Conservation (phyloP, 1,140 invertebrate species). For the Trypoxylus dichotomus region DNA sequence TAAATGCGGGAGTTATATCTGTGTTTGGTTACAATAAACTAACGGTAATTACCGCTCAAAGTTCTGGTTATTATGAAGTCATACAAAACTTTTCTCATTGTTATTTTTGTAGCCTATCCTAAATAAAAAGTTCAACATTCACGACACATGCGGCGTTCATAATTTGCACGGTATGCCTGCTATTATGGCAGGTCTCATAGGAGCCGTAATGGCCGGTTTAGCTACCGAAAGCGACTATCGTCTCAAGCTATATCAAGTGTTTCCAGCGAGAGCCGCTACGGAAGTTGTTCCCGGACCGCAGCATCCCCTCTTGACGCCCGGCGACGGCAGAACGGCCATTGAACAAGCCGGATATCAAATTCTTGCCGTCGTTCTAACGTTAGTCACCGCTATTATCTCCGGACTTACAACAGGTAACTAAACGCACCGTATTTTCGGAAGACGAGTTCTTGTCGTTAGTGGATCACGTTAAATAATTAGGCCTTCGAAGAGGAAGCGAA, state of each 20-base stretch:
- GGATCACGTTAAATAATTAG: conserved; percentile 9
- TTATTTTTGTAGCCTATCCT: conserved; percentile 67
- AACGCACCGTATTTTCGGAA: neutral
- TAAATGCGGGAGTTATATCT: conserved; percentile 77
- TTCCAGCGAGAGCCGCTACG: conserved; percentile 56
- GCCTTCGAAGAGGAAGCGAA: neutral
- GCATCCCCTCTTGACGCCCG: conserved; percentile 43
- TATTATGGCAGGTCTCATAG: conserved; percentile 78
- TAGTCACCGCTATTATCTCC: conserved; percentile 71
- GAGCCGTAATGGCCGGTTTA: conserved; percentile 73
- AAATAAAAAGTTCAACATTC: conserved; percentile 67
- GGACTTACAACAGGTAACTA: conserved; percentile 77
- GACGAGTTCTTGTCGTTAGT: neutral
- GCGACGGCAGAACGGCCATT: conserved; percentile 63
- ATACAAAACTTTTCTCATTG: neutral
- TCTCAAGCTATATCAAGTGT: conserved; percentile 61
- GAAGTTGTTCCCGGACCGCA: conserved; percentile 13
- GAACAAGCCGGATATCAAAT: conserved; percentile 82
- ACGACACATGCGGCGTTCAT: conserved; percentile 94
- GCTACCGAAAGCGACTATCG: conserved; percentile 63
- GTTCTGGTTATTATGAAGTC: neutral
- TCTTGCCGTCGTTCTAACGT: conserved; percentile 69
- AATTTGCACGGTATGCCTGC: conserved; percentile 97
- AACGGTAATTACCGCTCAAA: conserved; percentile 64
- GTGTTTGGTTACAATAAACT: conserved; percentile 84